Percentiles rank a stretch among this genome's conserved stretches.
phyloP scores from a whole-genome alignment of 2,113 vertebrate species.

The Microtus richardsoni region DNA sequence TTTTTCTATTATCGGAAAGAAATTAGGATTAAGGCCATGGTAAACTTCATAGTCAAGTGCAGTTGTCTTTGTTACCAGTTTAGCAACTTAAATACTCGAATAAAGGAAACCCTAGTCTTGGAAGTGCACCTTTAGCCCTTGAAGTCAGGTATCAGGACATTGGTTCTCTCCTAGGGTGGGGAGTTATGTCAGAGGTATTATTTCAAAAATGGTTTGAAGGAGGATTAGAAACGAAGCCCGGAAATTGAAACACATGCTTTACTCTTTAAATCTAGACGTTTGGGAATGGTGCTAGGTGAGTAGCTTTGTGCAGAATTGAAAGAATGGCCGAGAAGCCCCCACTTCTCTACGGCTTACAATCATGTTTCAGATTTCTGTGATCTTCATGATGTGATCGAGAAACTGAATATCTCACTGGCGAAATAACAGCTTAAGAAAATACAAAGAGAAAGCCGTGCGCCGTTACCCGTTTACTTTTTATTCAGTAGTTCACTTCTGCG shows the following conservation, averaged over 20 bases:
- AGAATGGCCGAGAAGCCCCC: slow-evolving; percentile 29
- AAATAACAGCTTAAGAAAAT: slow-evolving; percentile 29
- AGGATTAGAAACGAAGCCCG: background rate
- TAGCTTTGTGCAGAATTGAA: slow-evolving; percentile 30
- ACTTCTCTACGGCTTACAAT: background rate
- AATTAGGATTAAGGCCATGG: background rate
- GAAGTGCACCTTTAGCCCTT: background rate
- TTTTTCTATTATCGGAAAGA: slow-evolving; percentile 3
- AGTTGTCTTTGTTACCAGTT: background rate
- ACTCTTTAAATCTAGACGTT: background rate
- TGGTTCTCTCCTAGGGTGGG: background rate
- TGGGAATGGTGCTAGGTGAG: background rate
- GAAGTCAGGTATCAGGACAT: background rate
- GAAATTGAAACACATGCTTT: background rate
- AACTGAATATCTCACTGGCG: slow-evolving; percentile 20
- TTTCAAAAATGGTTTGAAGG: background rate
- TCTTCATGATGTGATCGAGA: slow-evolving; percentile 49
- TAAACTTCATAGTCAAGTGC: background rate
- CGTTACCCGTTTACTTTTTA: background rate
- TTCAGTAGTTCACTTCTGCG: background rate
- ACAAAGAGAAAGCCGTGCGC: background rate
- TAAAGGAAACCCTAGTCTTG: background rate
- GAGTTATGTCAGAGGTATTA: background rate
- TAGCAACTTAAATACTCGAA: background rate
- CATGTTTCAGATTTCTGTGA: slow-evolving; percentile 44